A percentile compares a stretch with the other conserved stretches of the same genome.
Evolutionary conservation across 1,140 invertebrate species (phyloP).

Genomic region (Palaemon carinicauda): DNA sequence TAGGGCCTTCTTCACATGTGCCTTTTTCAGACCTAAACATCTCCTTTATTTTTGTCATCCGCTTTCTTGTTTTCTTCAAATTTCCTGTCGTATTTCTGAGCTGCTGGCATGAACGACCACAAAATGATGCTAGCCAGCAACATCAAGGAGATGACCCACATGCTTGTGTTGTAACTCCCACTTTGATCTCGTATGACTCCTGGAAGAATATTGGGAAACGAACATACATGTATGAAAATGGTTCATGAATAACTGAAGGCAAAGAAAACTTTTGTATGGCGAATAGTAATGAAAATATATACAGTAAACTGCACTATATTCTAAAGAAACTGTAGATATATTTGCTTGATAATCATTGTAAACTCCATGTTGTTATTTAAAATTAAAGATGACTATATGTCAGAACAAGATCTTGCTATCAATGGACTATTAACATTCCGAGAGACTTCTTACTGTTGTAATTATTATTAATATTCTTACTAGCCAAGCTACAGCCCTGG

Average conservation of each 20-base stretch:
- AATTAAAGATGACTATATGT: no score
- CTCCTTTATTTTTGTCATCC: background rate
- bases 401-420: no score
- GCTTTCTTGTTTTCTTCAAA: background rate
- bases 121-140: background rate
- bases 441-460: no score
- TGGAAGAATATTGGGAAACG: background rate
- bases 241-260: background rate
- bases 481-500: no score
- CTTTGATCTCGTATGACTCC: slow-evolving; percentile 24
- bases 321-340: no score
- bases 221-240: background rate
- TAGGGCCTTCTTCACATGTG: background rate
- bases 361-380: no score
- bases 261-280: no score
- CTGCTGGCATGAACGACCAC: slow-evolving; percentile 21
- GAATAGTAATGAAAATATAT: no score
- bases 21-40: background rate
- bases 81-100: background rate
- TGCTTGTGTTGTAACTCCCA: slow-evolving; percentile 10
- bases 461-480: no score
- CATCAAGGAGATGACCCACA: background rate
- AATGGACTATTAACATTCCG: no score
- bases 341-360: no score
- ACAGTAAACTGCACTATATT: no score